Evolutionary conservation across 2,888 invertebrate genomes (phyloP).

Genomic region (Pharmacophagus antenor): DNA sequence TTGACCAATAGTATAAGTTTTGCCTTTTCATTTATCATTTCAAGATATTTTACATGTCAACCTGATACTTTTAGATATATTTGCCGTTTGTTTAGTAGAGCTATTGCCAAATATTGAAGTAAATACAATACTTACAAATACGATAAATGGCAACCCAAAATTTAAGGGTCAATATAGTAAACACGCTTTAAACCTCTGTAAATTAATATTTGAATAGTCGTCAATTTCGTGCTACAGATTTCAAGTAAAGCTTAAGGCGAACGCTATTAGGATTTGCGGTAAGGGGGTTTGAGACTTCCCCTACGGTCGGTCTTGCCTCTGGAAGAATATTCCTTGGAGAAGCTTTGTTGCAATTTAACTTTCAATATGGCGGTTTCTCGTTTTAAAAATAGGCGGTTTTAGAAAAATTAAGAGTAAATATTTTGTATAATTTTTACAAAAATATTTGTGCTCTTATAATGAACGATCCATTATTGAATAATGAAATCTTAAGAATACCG

Average conservation of each 20-base stretch:
- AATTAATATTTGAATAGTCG: slow-evolving; percentile 21
- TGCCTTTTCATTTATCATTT: not conserved
- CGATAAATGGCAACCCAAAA: not conserved
- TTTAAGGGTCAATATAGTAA: slow-evolving; percentile 3
- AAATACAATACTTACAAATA: not conserved
- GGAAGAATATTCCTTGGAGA: slow-evolving; percentile 2
- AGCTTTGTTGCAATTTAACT: slow-evolving; percentile 9
- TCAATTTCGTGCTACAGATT: slow-evolving; percentile 5
- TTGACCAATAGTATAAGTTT: too few relatives aligned
- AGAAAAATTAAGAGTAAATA: too few relatives aligned
- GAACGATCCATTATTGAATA: too few relatives aligned
- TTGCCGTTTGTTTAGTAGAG: not conserved
- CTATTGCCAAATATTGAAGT: not conserved
- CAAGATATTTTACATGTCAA: not conserved
- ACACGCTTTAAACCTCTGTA: not conserved
- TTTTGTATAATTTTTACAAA: too few relatives aligned
- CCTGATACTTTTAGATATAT: too few relatives aligned
- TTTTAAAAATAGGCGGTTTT: not conserved
- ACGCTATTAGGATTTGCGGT: slow-evolving; percentile 25
- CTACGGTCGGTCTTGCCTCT: not conserved
- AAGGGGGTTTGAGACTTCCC: slow-evolving; percentile 11
- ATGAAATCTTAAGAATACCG: too few relatives aligned
- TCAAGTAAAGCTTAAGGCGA: slow-evolving; percentile 11
- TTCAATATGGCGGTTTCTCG: not conserved
- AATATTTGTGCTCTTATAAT: not conserved